Evolutionary conservation across 2,888 invertebrate genomes (phyloP).

Genomic region (Baccha elongata): DNA sequence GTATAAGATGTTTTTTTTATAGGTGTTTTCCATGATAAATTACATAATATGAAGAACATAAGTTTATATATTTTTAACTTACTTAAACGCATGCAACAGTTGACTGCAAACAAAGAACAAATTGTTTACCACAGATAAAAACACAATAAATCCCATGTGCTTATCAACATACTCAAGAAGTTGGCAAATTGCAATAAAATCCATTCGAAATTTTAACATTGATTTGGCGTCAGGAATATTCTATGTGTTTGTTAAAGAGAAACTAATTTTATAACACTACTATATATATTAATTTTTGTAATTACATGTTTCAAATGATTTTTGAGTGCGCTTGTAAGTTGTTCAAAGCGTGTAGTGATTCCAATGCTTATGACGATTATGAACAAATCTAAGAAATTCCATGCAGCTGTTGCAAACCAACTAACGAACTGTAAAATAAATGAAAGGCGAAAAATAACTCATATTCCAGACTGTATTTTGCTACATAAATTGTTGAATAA

Average conservation of each 20-base stretch:
- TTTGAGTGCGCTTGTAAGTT: slow-evolving; percentile 38
- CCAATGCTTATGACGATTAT: slow-evolving; percentile 65
- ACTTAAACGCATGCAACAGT: slow-evolving; percentile 51
- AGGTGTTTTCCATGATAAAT: too few species aligned
- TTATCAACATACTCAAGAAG: slow-evolving; percentile 51
- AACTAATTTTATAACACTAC: neutral
- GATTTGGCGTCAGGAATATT: slow-evolving; percentile 12
- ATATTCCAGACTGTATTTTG: too few species aligned
- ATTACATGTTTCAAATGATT: slow-evolving; percentile 40
- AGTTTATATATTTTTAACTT: neutral
- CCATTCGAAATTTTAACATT: slow-evolving; percentile 58
- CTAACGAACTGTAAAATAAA: slow-evolving; percentile 36
- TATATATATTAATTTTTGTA: neutral
- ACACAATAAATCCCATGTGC: slow-evolving; percentile 57
- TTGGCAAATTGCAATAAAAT: slow-evolving; percentile 60
- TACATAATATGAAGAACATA: too few species aligned
- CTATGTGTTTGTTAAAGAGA: neutral
- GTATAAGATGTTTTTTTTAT: neutral
- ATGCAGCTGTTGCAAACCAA: slow-evolving; percentile 56
- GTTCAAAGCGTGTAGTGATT: slow-evolving; percentile 51
- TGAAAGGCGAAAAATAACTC: too few species aligned
- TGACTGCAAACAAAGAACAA: slow-evolving; percentile 58
- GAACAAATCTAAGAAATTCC: slow-evolving; percentile 66
- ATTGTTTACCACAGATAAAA: slow-evolving; percentile 61
- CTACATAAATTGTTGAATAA: too few species aligned